These are phyloP conservation scores for Onychomys arenicola DNA, from an alignment of 2,797 vertebrate genomes.

Conservation along the genomic window DNA sequence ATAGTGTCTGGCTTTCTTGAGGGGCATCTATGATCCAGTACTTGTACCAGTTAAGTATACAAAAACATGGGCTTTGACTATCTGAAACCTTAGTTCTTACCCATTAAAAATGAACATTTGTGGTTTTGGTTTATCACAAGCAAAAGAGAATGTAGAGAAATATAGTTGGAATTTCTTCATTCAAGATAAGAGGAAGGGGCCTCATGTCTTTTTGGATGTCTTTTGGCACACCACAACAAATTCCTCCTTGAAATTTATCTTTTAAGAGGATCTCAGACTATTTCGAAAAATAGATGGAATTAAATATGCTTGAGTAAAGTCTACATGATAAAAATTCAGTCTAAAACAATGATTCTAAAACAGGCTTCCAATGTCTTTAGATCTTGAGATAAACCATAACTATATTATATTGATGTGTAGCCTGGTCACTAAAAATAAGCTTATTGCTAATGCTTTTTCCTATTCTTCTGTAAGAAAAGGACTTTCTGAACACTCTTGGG, in stretches of 20 bases:
- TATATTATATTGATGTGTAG: conserved; percentile 45
- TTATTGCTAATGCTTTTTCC: conserved; percentile 51
- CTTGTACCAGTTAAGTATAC: neutral
- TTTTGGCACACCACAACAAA: conserved; percentile 21
- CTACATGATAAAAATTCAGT: conserved; percentile 48
- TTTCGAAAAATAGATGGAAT: conserved; percentile 63
- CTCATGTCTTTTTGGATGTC: neutral
- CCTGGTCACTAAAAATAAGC: conserved; percentile 53
- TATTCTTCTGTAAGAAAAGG: conserved; percentile 56
- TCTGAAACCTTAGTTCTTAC: neutral
- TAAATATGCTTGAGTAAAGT: conserved; percentile 51
- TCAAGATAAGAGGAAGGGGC: neutral
- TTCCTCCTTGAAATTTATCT: conserved; percentile 45
- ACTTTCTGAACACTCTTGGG: conserved; percentile 60
- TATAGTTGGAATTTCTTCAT: conserved; percentile 47
- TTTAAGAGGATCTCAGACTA: conserved; percentile 33
- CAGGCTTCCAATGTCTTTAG: conserved; percentile 49
- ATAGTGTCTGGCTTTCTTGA: conserved; percentile 34
- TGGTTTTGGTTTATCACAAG: conserved; percentile 49
- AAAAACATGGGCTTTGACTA: conserved; percentile 19
- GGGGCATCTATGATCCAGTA: neutral
- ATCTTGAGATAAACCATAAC: conserved; percentile 58
- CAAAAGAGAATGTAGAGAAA: conserved; percentile 32
- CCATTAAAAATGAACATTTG: conserved; percentile 43
- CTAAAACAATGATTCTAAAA: conserved; percentile 32